Percentiles rank a stretch among this genome's conserved stretches.
Evolutionary conservation across 1,140 invertebrate species (phyloP).

Genomic region (Dendrolimus punctatus): DNA sequence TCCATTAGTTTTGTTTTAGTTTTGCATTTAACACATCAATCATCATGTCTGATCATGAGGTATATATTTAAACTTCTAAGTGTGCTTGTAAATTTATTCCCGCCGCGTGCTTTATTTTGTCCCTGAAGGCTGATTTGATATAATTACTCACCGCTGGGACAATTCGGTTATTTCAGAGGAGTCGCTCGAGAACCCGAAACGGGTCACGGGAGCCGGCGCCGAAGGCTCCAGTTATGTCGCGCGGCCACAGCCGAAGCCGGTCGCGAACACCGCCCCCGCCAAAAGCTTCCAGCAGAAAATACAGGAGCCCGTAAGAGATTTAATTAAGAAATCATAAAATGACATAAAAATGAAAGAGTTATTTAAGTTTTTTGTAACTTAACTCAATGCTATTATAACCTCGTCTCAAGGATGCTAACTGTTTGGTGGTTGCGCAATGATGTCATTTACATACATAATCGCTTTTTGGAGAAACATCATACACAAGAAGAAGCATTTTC

Average conservation of each 20-base stretch:
- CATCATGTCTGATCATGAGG: slow-evolving; percentile 69
- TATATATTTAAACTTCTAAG: slow-evolving; percentile 47
- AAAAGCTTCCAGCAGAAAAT: slow-evolving; percentile 57
- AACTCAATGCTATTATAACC: slow-evolving; percentile 31
- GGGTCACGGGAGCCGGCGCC: slow-evolving; percentile 58
- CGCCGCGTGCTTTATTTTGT: slow-evolving; percentile 48
- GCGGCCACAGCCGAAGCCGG: slow-evolving; percentile 64
- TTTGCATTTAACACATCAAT: slow-evolving; percentile 26
- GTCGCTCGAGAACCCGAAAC: slow-evolving; percentile 64
- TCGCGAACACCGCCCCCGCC: slow-evolving; percentile 63
- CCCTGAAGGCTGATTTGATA: slow-evolving; percentile 12
- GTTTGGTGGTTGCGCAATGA: slow-evolving; percentile 42
- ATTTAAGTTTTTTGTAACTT: no score
- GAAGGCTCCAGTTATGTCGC: slow-evolving; percentile 56
- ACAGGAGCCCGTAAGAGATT: slow-evolving; percentile 58
- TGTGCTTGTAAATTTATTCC: slow-evolving; percentile 19
- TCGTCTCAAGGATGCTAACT: slow-evolving; percentile 39
- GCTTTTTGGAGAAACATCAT: slow-evolving; percentile 1
- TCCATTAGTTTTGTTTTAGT: slow-evolving; percentile 35
- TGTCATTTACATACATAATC: slow-evolving; percentile 13
- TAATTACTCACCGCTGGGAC: slow-evolving; percentile 25
- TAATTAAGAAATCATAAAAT: no score
- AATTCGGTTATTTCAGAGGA: slow-evolving; percentile 56
- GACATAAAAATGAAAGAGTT: no score
- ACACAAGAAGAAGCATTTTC: slow-evolving; percentile 2